phyloP scores from a whole-genome alignment of 1,140 invertebrate genomes.

The Zaprionus lachaisei region DNA sequence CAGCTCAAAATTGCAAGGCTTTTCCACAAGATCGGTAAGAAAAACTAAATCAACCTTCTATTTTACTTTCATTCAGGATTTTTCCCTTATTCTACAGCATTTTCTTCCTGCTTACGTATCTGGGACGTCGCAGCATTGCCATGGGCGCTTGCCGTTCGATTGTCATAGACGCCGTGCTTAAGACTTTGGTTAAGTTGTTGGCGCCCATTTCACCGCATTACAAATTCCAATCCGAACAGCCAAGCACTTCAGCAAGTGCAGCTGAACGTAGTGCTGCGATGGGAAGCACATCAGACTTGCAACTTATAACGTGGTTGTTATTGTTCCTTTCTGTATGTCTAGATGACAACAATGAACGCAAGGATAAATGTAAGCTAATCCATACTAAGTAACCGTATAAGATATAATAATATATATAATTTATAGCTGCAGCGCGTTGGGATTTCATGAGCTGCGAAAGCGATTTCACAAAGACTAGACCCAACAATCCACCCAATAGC shows the following conservation, averaged over 20 bases:
- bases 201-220: constrained; percentile 85
- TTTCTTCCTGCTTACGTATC: constrained; percentile 93
- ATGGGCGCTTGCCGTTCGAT: constrained; percentile 87
- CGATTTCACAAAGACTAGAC: constrained; percentile 84
- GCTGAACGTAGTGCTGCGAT: constrained; percentile 57
- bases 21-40: constrained; percentile 93
- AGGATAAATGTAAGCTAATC: constrained; percentile 83
- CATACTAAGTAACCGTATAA: not conserved
- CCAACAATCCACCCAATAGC: constrained; percentile 63
- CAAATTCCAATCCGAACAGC: constrained; percentile 69
- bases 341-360: constrained; percentile 85
- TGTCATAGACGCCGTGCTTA: constrained; percentile 88
- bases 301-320: constrained; percentile 91
- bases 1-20: constrained; percentile 90
- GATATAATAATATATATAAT: constrained; percentile 14
- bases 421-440: constrained; percentile 88
- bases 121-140: constrained; percentile 92
- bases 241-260: constrained; percentile 79
- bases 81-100: constrained; percentile 86
- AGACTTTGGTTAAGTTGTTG: constrained; percentile 86
- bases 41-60: not conserved
- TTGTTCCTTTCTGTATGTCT: constrained; percentile 91
- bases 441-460: constrained; percentile 92
- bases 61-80: not conserved
- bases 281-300: constrained; percentile 87